phyloP scores from a whole-genome alignment of 2,797 vertebrate species.

The Tragelaphus oryx region DNA sequence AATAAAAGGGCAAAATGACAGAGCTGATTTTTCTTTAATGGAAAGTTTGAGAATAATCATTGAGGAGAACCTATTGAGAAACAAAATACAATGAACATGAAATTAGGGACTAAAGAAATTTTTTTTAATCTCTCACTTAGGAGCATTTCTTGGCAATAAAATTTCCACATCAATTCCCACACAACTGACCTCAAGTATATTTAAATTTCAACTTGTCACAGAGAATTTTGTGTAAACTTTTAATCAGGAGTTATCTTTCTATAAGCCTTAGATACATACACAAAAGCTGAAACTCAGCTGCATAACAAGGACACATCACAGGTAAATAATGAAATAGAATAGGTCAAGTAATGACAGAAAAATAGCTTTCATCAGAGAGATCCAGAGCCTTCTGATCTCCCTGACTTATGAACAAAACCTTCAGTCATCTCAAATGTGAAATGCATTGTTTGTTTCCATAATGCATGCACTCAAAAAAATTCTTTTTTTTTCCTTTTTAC shows the following conservation, averaged over 20 bases:
- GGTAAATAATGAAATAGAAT: slow-evolving; percentile 16
- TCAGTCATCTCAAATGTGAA: slow-evolving; percentile 37
- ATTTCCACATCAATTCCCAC: not conserved
- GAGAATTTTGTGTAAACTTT: not conserved
- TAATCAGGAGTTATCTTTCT: not conserved
- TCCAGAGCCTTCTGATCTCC: slow-evolving; percentile 32
- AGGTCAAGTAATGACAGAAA: slow-evolving; percentile 11
- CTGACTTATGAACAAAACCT: slow-evolving; percentile 35
- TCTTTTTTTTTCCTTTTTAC: slow-evolving; percentile 4
- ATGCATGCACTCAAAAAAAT: not conserved
- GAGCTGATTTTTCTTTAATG: not conserved
- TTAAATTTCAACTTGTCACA: not conserved
- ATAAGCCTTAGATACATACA: not conserved
- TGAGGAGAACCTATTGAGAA: not conserved
- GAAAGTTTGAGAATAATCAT: not conserved
- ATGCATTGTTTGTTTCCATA: not conserved
- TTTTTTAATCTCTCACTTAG: not conserved
- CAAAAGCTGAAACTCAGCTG: not conserved
- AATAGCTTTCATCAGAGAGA: slow-evolving; percentile 9
- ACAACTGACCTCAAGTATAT: not conserved
- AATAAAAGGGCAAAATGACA: not conserved
- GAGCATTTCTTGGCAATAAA: not conserved
- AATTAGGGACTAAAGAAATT: not conserved
- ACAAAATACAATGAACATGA: not conserved
- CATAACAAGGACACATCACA: not conserved